Percentiles rank a stretch among this genome's conserved stretches.
These are phyloP conservation scores for Mesocricetus auratus DNA, from an alignment of 2,113 vertebrate genomes.

Conservation along the genomic window DNA sequence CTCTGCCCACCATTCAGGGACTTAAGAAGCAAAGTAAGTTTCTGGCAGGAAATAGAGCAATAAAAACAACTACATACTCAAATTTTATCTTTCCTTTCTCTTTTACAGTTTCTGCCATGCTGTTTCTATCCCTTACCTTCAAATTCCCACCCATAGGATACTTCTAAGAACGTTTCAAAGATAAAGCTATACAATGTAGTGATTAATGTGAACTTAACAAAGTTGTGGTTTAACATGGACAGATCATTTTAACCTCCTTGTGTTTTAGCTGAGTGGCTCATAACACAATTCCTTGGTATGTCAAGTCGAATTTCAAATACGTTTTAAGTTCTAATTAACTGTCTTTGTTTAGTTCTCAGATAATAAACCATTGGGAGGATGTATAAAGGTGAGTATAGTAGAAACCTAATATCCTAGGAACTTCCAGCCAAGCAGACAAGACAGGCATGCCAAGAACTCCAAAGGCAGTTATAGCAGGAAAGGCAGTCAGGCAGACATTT, in stretches of 20 bases:
- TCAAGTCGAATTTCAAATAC: conserved; percentile 3
- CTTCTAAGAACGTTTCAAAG: conserved; percentile 23
- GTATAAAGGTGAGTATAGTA: neutral
- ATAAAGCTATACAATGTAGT: neutral
- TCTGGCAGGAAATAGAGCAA: neutral
- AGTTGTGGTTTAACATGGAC: neutral
- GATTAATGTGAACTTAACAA: conserved; percentile 6
- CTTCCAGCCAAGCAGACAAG: neutral
- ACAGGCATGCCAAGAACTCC: neutral
- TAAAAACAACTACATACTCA: neutral
- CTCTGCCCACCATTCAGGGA: neutral
- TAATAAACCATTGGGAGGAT: neutral
- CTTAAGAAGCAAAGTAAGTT: neutral
- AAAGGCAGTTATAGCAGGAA: neutral
- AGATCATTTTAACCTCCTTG: neutral
- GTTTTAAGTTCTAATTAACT: conserved; percentile 20
- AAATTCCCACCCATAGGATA: neutral
- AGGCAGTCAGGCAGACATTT: neutral
- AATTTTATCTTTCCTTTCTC: neutral
- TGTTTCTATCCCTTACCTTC: neutral
- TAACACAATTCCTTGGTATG: neutral
- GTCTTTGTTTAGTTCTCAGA: neutral
- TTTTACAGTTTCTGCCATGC: neutral
- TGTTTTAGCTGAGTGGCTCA: neutral
- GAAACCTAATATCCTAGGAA: neutral